These are phyloP conservation scores for Diaphora mendica DNA, from an alignment of 2,888 invertebrate species.

Conservation along the genomic window DNA sequence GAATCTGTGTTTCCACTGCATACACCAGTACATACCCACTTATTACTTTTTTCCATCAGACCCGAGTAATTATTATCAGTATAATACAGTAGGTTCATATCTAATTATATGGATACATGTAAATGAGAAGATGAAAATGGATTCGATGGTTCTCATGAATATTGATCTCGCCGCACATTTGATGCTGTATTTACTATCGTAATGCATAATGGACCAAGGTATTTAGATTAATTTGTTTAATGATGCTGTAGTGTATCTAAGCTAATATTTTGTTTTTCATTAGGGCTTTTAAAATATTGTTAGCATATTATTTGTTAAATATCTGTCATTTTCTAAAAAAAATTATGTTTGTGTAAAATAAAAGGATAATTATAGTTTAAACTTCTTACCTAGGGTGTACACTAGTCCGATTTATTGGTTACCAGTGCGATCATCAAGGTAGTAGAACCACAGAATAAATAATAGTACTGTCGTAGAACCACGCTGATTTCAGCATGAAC, in stretches of 20 bases:
- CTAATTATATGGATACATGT: slow-evolving; percentile 49
- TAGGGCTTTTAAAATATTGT: too few relatives aligned
- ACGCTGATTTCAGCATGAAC: too few relatives aligned
- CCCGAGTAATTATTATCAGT: slow-evolving; percentile 7
- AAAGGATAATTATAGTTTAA: too few relatives aligned
- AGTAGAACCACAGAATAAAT: too few relatives aligned
- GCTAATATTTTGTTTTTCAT: too few relatives aligned
- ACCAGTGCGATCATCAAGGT: too few relatives aligned
- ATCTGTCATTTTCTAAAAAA: too few relatives aligned
- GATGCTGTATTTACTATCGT: slow-evolving; percentile 36
- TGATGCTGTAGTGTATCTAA: not conserved
- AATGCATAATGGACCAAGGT: slow-evolving; percentile 28
- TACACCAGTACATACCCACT: not conserved
- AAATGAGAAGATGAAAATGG: slow-evolving; percentile 53
- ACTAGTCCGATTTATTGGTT: too few relatives aligned
- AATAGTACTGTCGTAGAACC: too few relatives aligned
- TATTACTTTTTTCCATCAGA: not conserved
- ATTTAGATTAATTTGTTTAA: slow-evolving; percentile 21
- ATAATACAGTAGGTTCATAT: slow-evolving; percentile 40
- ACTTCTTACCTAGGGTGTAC: too few relatives aligned
- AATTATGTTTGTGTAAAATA: too few relatives aligned
- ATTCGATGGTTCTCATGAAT: slow-evolving; percentile 51
- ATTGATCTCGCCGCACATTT: slow-evolving; percentile 45
- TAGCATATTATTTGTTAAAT: too few relatives aligned
- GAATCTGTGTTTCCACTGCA: not conserved